Percentiles rank a stretch among this genome's conserved stretches.
These are phyloP conservation scores for Drosophila tanythrix DNA, from an alignment of 2,888 invertebrate species.

Conservation along the genomic window DNA sequence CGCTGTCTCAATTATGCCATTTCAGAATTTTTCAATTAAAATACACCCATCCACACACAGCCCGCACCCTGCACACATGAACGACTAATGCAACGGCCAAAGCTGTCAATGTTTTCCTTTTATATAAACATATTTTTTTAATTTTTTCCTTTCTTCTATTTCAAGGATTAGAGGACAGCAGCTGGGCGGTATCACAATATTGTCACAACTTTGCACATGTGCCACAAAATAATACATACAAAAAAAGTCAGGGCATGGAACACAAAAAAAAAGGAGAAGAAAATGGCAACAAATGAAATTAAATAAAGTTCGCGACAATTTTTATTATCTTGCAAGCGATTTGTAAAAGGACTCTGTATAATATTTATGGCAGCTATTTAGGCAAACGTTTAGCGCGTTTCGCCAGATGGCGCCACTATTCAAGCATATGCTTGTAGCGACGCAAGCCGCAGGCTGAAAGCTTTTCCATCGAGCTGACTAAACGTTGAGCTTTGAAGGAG, in stretches of 20 bases:
- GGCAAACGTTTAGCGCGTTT: conserved; percentile 9
- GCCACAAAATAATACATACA: conserved; percentile 18
- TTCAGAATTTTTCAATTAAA: conserved; percentile 78
- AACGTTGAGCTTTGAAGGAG: conserved; percentile 33
- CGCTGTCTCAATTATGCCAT: conserved; percentile 72
- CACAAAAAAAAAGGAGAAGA: background rate
- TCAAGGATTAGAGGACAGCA: conserved; percentile 53
- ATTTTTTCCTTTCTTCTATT: conserved; percentile 3
- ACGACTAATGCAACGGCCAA: conserved; percentile 3
- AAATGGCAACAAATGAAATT: conserved; percentile 2
- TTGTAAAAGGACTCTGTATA: background rate
- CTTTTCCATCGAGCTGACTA: background rate
- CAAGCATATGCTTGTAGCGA: background rate
- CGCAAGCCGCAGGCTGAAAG: conserved; percentile 7
- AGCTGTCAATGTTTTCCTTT: conserved; percentile 35
- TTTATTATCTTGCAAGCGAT: conserved; percentile 10
- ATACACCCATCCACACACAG: conserved; percentile 14
- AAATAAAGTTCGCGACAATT: conserved; percentile 7
- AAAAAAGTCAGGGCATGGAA: conserved; percentile 21
- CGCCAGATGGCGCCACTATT: conserved; percentile 54
- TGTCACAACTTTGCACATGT: conserved; percentile 31
- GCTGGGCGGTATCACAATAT: conserved; percentile 16
- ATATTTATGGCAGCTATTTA: conserved; percentile 51
- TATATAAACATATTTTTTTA: background rate
- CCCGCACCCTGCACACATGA: background rate